Base-by-base conservation (phyloP, 2,797 vertebrate species). In the Mormyrops boulengeri region DNA sequence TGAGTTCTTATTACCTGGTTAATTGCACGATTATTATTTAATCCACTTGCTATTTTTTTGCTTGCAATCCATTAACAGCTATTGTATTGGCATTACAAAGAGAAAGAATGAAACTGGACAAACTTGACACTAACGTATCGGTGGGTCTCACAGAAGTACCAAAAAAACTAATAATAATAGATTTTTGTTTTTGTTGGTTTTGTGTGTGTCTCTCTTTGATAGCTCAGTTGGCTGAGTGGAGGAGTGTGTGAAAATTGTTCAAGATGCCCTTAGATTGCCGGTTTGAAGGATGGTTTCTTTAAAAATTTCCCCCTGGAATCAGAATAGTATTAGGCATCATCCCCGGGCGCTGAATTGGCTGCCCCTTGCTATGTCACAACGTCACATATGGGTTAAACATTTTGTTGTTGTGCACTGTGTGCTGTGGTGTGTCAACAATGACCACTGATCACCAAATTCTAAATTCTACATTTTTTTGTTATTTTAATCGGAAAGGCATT, bases 1-100 rank as follows among this genome's bases (percentile, higher is more conserved):
- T 82, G 41, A n/a, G 2, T 82, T 47, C 77, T 82, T 82, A 82
- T 82, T 82, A 82, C 77, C 77, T 82, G 41, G 38, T 82, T 80
- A 41, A 80, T 80, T 82, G 17, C 38, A 47, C 1, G 17, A 82
- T 22, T 82, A 82, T 82, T 82, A 47, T 82, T 82, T 82, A 47
- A 82, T 82, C 8, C 41, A 47, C 41, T 80, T 47, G 38, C 73
- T n/a, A n/a, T 82, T 44, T 41, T 44, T 82, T 7, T 2, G 1
- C 14, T 82, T 8, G 19, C 12, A 44, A 80, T 80, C 73, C 38
- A 47, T 44, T n/a, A 80, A 80, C 19, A 47, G 19, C 77, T 82
- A 47, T 38, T 73, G 30, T 9, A 82, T 47, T 47, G 47, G 38
- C 41, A 82, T 82, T 47, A 82, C 38, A 82, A n/a, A 82, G 19